These are phyloP conservation scores for Bellardia bayeri DNA, from an alignment of 2,888 invertebrate genomes.

Conservation along the genomic window DNA sequence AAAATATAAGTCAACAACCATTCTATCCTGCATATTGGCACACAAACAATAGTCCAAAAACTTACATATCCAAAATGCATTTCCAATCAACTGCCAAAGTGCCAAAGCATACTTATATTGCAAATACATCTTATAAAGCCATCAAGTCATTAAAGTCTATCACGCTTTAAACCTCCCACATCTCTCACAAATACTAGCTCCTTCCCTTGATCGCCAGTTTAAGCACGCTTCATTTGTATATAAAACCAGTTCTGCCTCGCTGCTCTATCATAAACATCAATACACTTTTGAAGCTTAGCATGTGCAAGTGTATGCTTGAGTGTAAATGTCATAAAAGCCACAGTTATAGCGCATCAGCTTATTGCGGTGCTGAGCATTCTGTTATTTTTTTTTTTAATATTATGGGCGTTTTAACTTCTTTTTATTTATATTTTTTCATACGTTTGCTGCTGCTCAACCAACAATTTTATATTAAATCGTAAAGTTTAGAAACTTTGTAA, in stretches of 20 bases:
- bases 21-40: too few species aligned
- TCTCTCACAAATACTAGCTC: constrained; percentile 3
- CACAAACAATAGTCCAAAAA: too few species aligned
- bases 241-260: constrained; percentile 20
- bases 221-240: constrained; percentile 22
- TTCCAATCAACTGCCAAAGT: too few species aligned
- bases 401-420: constrained; percentile 82
- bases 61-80: too few species aligned
- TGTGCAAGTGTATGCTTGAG: constrained; percentile 22
- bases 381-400: constrained; percentile 82
- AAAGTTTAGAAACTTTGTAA: constrained; percentile 83
- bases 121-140: too few species aligned
- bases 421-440: constrained; percentile 60
- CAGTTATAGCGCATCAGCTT: constrained; percentile 75
- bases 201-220: not conserved
- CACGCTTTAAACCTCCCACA: not conserved
- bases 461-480: constrained; percentile 81
- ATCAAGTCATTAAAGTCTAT: too few species aligned
- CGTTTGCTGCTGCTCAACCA: constrained; percentile 45
- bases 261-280: constrained; percentile 29
- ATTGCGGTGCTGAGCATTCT: constrained; percentile 79
- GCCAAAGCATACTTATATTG: too few species aligned
- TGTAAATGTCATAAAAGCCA: constrained; percentile 74
- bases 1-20: too few species aligned
- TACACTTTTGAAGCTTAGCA: not conserved